phyloP scores from a whole-genome alignment of 2,888 invertebrate species.

The Autographa gamma region DNA sequence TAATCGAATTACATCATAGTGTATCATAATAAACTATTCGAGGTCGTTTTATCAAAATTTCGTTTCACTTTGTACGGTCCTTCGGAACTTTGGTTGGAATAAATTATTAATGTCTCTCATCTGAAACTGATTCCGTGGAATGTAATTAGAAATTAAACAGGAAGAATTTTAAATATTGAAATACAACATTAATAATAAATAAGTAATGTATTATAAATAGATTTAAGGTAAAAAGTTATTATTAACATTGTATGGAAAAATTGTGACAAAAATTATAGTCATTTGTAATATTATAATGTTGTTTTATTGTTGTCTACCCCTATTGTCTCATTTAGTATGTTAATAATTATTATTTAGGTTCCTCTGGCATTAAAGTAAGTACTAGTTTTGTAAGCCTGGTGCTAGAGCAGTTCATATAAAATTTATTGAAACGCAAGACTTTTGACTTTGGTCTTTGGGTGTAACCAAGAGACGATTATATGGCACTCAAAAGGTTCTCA shows the following conservation, averaged over 20 bases:
- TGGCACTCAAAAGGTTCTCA: no score
- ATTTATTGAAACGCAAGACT: no score
- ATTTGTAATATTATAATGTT: slow-evolving; percentile 88
- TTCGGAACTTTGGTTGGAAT: slow-evolving; percentile 77
- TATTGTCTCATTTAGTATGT: not conserved
- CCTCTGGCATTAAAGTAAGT: not conserved
- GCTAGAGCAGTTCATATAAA: no score
- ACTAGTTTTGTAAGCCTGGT: no score
- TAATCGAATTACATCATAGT: slow-evolving; percentile 88
- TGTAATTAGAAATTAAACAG: slow-evolving; percentile 86
- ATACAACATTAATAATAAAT: slow-evolving; percentile 86
- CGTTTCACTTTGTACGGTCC: slow-evolving; percentile 81
- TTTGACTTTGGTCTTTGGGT: no score
- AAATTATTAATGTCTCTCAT: slow-evolving; percentile 73
- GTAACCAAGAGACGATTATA: no score
- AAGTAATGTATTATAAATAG: slow-evolving; percentile 89
- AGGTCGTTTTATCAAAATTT: slow-evolving; percentile 76
- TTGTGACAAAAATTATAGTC: slow-evolving; percentile 90
- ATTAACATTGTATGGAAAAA: slow-evolving; percentile 90
- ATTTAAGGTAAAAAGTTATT: slow-evolving; percentile 88
- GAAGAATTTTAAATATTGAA: slow-evolving; percentile 87
- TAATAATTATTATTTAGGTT: not conserved
- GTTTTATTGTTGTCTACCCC: slow-evolving; percentile 74
- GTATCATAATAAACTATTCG: slow-evolving; percentile 83
- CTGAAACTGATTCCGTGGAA: slow-evolving; percentile 81